Evolutionary conservation across 2,888 invertebrate species (phyloP).

Genomic region (Molorchus minor): DNA sequence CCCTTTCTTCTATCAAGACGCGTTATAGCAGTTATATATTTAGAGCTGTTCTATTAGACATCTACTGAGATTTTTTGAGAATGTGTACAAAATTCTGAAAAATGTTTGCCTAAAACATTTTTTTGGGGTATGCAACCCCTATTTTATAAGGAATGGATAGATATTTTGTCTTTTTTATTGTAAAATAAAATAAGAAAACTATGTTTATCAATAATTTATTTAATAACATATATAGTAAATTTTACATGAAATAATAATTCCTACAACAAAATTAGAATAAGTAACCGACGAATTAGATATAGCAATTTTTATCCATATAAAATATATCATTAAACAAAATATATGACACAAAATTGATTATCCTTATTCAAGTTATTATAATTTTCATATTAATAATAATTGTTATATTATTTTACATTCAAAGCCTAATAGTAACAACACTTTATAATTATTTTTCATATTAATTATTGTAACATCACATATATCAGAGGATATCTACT

Average conservation of each 20-base stretch:
- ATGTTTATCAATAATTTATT: slow-evolving; percentile 43
- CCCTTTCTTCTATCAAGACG: no score
- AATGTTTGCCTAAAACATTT: no score
- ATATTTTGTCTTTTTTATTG: no score
- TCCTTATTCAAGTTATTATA: slow-evolving; percentile 30
- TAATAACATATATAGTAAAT: slow-evolving; percentile 46
- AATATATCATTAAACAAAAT: slow-evolving; percentile 40
- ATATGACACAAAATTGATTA: slow-evolving; percentile 44
- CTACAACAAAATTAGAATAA: slow-evolving; percentile 28
- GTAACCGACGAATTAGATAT: slow-evolving; percentile 34
- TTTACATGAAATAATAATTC: slow-evolving; percentile 42
- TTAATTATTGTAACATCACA: slow-evolving; percentile 60
- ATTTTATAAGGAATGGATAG: no score
- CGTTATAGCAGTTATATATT: no score
- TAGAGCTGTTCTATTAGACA: no score
- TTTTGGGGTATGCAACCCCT: no score
- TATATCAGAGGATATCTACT: slow-evolving; percentile 53
- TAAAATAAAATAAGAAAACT: slow-evolving; percentile 4
- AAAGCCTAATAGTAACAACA: slow-evolving; percentile 50
- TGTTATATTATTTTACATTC: slow-evolving; percentile 41
- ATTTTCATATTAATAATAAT: slow-evolving; percentile 20
- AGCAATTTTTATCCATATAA: slow-evolving; percentile 38
- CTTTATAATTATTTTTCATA: slow-evolving; percentile 38
- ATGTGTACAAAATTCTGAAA: no score
- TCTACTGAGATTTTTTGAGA: no score